Conservation (phyloP, 92 coral and sea anemone species). For the Galaxea fascicularis region DNA sequence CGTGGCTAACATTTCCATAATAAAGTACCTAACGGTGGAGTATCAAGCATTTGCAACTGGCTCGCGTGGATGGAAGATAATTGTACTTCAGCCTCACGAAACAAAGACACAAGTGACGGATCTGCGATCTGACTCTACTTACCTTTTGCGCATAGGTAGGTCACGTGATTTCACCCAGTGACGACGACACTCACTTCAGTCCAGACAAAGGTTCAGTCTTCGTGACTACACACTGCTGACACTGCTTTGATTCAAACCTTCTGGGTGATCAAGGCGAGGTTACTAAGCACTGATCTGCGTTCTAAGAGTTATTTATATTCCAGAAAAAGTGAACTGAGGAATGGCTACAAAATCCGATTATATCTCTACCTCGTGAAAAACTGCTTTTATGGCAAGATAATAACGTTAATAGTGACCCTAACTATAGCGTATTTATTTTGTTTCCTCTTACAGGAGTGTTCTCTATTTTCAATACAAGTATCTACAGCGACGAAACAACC, state of each 20-base stretch:
- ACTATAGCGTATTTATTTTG: background rate
- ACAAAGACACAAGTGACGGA: slow-evolving; percentile 18
- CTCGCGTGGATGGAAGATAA: slow-evolving; percentile 13
- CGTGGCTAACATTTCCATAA: slow-evolving; percentile 16
- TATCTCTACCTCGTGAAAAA: too few species aligned
- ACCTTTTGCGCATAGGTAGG: slow-evolving; percentile 46
- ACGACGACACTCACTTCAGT: background rate
- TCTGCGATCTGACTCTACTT: slow-evolving; percentile 18
- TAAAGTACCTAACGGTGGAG: slow-evolving; percentile 24
- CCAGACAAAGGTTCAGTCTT: too few species aligned
- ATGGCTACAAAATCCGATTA: too few species aligned
- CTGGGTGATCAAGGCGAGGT: too few species aligned
- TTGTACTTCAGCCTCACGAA: slow-evolving; percentile 7
- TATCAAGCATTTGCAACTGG: slow-evolving; percentile 5
- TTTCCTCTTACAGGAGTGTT: slow-evolving; percentile 25
- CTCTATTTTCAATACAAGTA: slow-evolving; percentile 37
- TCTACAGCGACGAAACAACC: slow-evolving; percentile 12
- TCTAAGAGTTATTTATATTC: too few species aligned
- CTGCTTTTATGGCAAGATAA: too few species aligned
- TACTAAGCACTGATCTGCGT: too few species aligned
- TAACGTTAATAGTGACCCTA: background rate
- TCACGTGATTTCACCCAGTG: background rate
- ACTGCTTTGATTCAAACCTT: too few species aligned
- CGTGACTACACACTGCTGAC: too few species aligned
- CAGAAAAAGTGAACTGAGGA: too few species aligned